Base-by-base conservation (phyloP, 2,113 vertebrate species). In the Pleuronectes platessa region DNA sequence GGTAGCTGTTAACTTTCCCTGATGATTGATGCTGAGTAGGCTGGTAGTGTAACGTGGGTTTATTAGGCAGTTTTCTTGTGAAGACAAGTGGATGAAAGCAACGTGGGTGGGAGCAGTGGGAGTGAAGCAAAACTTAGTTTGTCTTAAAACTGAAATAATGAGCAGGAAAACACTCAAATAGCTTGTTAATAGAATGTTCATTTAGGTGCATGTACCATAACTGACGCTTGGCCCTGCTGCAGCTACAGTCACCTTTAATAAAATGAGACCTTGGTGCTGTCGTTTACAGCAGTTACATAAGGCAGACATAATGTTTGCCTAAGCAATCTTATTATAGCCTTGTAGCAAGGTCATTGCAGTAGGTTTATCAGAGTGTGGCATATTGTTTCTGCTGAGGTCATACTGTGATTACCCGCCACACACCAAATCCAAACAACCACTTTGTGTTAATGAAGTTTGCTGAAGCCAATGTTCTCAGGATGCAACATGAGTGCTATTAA, bases 301-400 rank as follows among this genome's bases (percentile, higher is more conserved):
- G 60, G 37, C 63, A 70, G 68, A 58, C 31, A 23, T 61, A 45
- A 62, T 85, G 70, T 92, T 90, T 90, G 78, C 51, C 66, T 68
- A 78, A 84, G 88, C 84, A 81, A 88, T 89, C 63, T 71, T 37
- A 61, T 58, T 69, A 72, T 74, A 70, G 66, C 35, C 67, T 71
- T 82, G 86, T 79, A 69, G 60, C 83, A 90, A 90, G 86, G 79
- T 74, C 74, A 75, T 27, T 51, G 67, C 20, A 20, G 47, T 49
- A n/a, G 54, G 27, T 76, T 85, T 89, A 85, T 92, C 80, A 71
- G 51, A 42, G 47, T 10, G 35, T 9, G 35, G 35, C 35, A 10
- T 2, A 37, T 37, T 37, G 15, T 27, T 71, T 49, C 15, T 51
- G 15, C 71, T 74, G 27, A 53, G 21, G 51, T 42, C 60, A 72